A percentile compares a stretch with the other conserved stretches of the same genome.
Conservation (phyloP, 2,888 invertebrate species). For the Marronus borbonicus region DNA sequence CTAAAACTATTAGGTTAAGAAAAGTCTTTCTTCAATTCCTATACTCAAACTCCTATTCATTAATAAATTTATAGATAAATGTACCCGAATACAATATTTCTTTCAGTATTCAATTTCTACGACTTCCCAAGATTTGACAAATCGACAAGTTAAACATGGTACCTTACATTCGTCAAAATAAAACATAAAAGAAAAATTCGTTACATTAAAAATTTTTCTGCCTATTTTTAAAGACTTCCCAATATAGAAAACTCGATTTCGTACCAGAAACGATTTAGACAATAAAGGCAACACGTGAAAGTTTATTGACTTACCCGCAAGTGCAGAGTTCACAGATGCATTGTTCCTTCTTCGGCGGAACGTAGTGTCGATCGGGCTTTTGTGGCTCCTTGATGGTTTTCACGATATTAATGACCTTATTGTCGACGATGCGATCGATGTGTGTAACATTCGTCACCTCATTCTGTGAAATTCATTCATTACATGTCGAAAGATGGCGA, state of each 20-base stretch:
- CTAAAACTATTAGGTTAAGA: too few relatives aligned
- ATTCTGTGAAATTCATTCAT: constrained; percentile 62
- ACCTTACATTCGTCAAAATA: too few relatives aligned
- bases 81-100: too few relatives aligned
- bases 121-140: too few relatives aligned
- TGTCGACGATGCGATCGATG: constrained; percentile 70
- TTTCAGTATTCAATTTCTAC: too few relatives aligned
- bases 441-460: constrained; percentile 69
- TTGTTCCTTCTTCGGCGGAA: constrained; percentile 78
- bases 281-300: not conserved
- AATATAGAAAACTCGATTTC: not conserved
- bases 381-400: constrained; percentile 68
- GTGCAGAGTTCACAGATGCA: constrained; percentile 94
- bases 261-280: not conserved
- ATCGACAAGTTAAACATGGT: too few relatives aligned
- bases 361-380: constrained; percentile 64
- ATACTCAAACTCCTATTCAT: too few relatives aligned
- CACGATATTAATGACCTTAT: constrained; percentile 72
- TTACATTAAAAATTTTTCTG: too few relatives aligned
- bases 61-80: too few relatives aligned
- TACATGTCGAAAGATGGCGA: constrained; percentile 21
- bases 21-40: too few relatives aligned
- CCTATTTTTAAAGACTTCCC: too few relatives aligned
- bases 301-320: constrained; percentile 82
- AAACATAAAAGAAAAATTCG: too few relatives aligned